Base-by-base conservation (phyloP, 1,140 invertebrate genomes). In the Pollicipes pollicipes region DNA sequence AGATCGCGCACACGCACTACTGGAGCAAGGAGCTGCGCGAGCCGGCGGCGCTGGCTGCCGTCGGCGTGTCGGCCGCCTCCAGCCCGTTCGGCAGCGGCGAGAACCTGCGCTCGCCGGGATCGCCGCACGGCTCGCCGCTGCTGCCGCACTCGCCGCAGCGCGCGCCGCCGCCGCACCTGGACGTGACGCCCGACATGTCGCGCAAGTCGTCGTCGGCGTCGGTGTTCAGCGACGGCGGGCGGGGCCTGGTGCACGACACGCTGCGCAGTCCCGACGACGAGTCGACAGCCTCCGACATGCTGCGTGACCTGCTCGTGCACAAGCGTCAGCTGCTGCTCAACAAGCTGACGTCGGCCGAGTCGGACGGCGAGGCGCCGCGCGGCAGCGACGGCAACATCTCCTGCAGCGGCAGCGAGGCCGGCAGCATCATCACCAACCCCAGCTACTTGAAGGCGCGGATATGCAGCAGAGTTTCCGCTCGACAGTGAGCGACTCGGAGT, bases 1-100 rank as follows among this genome's bases (percentile, higher is more conserved):
- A 99, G 84, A 95, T 99, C 77, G 92, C 95, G 2, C 95, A 99
- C 80, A 99, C 96, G 0, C 96, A 99, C 81, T 99, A 93, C 78
- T 98, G 95, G 94, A 90, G 88, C 69, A 91, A 92, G 78, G 94
- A 97, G 77, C 78, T 89, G 1, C 81, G 82, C 24, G 86, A 91
- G 66, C 73, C 77, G 63, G 74, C 68, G 37, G 73, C 70, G 68
- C 58, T 75, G n/a, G 73, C 74, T 45, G 70, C 72, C 37, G 72
- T 31, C 6, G 45, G 45, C 70, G 24, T 24, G 1, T 72, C 35
- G 21, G 27, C 66, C 68, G 35, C 66, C 78, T 78, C 78, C 31
- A 79, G 78, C 72, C 80, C 79, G 64, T 80, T 78, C 76, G 81
- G 81, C 64, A 82, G 81, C 75, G 77, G 77, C 35, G 81, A 82